Conservation (phyloP, 2,797 vertebrate genomes). For the Gadopsis marmoratus region DNA sequence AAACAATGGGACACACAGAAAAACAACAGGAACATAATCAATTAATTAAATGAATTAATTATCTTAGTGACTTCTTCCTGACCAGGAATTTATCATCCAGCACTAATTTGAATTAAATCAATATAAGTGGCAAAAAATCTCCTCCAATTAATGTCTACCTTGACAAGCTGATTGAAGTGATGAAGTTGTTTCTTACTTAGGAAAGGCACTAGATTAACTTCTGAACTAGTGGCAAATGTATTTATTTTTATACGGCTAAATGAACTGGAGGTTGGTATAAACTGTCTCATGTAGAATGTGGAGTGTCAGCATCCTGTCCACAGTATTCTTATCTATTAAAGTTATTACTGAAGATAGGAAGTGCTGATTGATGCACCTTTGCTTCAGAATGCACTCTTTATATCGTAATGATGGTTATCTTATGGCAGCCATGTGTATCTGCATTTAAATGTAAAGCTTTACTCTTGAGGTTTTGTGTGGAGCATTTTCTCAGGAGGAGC, state of each 20-base stretch:
- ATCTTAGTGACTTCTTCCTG: conserved; percentile 1
- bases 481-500: conserved; percentile 35
- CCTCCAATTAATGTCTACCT: conserved; percentile 11
- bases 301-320: neutral
- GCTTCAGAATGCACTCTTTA: neutral
- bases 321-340: neutral
- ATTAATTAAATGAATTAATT: neutral
- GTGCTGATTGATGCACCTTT: neutral
- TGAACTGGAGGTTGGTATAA: neutral
- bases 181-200: neutral
- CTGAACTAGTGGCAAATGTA: neutral
- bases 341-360: too few relatives aligned
- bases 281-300: neutral
- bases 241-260: neutral
- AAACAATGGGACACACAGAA: neutral
- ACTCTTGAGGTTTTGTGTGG: conserved; percentile 23
- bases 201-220: neutral
- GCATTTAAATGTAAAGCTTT: conserved; percentile 1
- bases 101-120: conserved; percentile 24
- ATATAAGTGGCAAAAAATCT: conserved; percentile 16
- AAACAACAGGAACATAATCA: conserved; percentile 2
- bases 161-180: neutral
- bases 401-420: neutral
- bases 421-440: neutral
- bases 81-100: neutral